Percentiles rank a stretch among this genome's conserved stretches.
Conservation (phyloP, 2,888 invertebrate genomes). For the Amphipoea oculea region DNA sequence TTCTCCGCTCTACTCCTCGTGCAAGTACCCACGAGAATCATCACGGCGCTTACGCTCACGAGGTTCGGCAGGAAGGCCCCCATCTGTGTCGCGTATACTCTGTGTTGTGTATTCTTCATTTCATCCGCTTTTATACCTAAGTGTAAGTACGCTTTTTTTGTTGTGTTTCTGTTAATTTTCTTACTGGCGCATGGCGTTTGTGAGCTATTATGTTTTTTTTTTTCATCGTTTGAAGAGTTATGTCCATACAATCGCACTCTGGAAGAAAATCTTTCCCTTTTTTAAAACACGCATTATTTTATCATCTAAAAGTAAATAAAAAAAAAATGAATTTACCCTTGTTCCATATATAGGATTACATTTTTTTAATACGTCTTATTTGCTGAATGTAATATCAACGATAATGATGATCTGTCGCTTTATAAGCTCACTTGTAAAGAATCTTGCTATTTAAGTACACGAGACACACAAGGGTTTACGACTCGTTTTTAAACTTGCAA, state of each 20-base stretch:
- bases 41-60: conserved; percentile 90
- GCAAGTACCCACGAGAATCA: conserved; percentile 91
- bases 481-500: not conserved
- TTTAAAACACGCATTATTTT: not conserved
- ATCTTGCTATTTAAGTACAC: not conserved
- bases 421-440: not conserved
- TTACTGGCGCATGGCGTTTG: not conserved
- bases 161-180: not conserved
- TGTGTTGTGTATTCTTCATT: conserved; percentile 89
- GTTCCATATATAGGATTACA: not conserved
- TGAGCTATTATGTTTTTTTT: not conserved
- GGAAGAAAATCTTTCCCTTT: not conserved
- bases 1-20: conserved; percentile 92
- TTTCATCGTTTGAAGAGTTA: not conserved
- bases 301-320: not conserved
- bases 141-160: conserved; percentile 77
- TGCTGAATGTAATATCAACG: not conserved
- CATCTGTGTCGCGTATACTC: conserved; percentile 82
- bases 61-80: conserved; percentile 90
- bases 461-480: not conserved
- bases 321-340: not conserved
- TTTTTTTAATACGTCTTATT: not conserved
- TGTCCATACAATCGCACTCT: not conserved
- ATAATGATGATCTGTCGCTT: conserved; percentile 2
- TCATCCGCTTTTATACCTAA: conserved; percentile 89